Conservation (phyloP, 2,888 invertebrate species). For the Amphimallon solstitiale region DNA sequence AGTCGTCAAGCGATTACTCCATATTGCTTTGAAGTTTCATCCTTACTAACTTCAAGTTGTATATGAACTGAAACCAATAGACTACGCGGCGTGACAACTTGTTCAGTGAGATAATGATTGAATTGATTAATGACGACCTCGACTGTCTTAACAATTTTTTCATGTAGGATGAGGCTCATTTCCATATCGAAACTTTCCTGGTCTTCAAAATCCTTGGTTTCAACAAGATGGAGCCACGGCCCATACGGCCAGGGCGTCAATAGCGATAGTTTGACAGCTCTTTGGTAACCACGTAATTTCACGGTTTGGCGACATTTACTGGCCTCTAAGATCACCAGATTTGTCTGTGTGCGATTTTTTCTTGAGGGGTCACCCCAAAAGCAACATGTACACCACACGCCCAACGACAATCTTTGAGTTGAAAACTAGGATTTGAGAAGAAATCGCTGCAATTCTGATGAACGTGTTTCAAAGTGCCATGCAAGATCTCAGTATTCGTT, state of each 20-base stretch:
- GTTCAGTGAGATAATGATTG: neutral
- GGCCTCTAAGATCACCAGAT: constrained; percentile 20
- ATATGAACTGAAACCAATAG: neutral
- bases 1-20: neutral
- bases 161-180: constrained; percentile 1
- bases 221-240: constrained; percentile 43
- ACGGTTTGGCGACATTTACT: neutral
- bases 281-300: neutral
- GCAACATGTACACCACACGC: constrained; percentile 14
- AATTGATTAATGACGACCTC: neutral
- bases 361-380: constrained; percentile 1
- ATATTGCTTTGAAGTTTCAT: neutral
- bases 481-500: neutral
- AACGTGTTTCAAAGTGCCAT: no score
- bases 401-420: neutral
- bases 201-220: neutral
- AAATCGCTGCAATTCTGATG: neutral
- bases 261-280: neutral
- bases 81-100: neutral
- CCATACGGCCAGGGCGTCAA: constrained; percentile 36
- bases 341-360: constrained; percentile 16
- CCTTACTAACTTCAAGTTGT: neutral
- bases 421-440: constrained; percentile 4
- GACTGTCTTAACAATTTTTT: neutral
- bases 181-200: neutral